Evolutionary conservation across 2,113 vertebrate genomes (phyloP), one percentile per base, ranked within the genome.

Genomic region (Petroica traversi): DNA sequence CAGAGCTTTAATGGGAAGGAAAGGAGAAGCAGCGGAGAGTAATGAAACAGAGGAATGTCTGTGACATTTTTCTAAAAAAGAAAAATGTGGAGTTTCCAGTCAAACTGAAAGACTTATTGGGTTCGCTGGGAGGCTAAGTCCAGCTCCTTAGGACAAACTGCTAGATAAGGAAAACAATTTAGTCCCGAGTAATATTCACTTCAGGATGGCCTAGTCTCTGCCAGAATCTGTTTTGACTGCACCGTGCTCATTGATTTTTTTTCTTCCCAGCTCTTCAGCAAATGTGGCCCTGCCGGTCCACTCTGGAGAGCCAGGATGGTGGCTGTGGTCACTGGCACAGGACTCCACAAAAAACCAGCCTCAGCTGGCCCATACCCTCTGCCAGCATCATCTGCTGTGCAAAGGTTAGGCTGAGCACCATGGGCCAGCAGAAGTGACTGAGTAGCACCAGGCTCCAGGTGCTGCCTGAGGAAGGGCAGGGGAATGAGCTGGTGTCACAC

Each of bases 51-150:
- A 97, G 95, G 97, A 98, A 97, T 96, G 97, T 91, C 48, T 90
- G 97, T 97, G 98, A 98, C 98, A 96, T 98, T 98, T 96, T 98
- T 98, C 98, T 98, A 96, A 97, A 96, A 96, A 98, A 98, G 98
- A 98, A 97, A 98, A 98, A 98, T 97, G 97, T 93, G 93, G 96
- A 97, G 96, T 97, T 97, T 97, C 94, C 89, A 97, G 97, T 98
- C 97, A 97, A 97, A 95, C 91, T 48, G 73, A 97, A 98, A 98
- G 98, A 98, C 96, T 96, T 96, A 97, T 93, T 96, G 97, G 97
- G 97, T 98, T 98, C 92, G 94, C 95, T 78, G 97, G 49, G 75
- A 97, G 97, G 95, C 93, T 94, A 97, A 96, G 83, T 88, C 97
- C 96, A 92, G 89, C 97, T 93, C 94, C 94, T 84, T 88, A 95